These are phyloP conservation scores for Nyctibius grandis DNA, from an alignment of 2,797 vertebrate species.

Conservation along the genomic window DNA sequence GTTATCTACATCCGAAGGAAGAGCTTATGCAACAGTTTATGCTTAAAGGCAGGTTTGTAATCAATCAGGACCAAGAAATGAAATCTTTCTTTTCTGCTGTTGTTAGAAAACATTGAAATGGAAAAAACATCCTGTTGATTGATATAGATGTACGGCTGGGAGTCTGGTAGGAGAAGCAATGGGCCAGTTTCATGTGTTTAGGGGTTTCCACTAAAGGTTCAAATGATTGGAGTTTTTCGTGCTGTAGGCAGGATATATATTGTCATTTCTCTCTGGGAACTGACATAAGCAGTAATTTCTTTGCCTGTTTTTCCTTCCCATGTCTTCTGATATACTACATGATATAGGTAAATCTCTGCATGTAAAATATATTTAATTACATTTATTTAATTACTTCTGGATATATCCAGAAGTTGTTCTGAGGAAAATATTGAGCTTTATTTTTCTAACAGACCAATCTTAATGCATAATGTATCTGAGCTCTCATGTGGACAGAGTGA, in stretches of 20 bases:
- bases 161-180: background rate
- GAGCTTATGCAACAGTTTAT: background rate
- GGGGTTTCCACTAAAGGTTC: background rate
- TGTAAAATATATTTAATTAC: background rate
- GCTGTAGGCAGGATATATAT: background rate
- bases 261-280: background rate
- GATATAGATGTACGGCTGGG: accelerated
- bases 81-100: background rate
- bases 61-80: background rate
- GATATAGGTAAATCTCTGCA: background rate
- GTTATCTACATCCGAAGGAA: background rate
- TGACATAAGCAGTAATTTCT: background rate
- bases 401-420: background rate
- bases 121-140: background rate
- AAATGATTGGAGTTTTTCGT: background rate
- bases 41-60: background rate
- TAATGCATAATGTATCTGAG: background rate
- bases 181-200: background rate
- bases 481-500: background rate
- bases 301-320: background rate
- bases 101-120: background rate
- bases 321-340: background rate
- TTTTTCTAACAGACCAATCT: background rate
- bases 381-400: background rate
- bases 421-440: background rate